Evolutionary conservation across 1,140 invertebrate genomes (phyloP), one percentile per base, ranked within the genome.

Genomic region (Whitmania pigra): DNA sequence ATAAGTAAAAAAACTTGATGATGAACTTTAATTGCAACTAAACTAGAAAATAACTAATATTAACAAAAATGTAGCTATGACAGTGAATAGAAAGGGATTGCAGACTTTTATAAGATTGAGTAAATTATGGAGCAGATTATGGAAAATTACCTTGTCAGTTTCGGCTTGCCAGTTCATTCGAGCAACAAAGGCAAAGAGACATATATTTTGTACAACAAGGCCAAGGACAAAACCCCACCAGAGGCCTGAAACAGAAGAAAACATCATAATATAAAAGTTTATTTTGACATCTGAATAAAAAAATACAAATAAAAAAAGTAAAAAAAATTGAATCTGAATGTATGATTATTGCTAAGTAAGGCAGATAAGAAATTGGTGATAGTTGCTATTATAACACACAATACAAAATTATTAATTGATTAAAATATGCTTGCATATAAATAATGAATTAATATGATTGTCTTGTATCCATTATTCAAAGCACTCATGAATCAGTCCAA

Each of bases 161-260:
- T 74, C 73, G 9, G 29, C 27, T 9, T 68, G 15, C 73, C 73
- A 74, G 25, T 74, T 57, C 27, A 74, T 40, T 15, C 63, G 63
- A n/a, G 67, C 57, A 22, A 74, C 49, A 53, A 74, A 74, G 5
- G 53, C 49, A 49, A 74, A 22, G n/a, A 74, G 73, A 40, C 57
- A 74, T 15, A 74, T 18, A 72, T 74, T 70, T 63, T 74, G 70
- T 4, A 72, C 29, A 25, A 13, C 36, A 31, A 74, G 60, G 0
- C 73, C 73, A 22, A 74, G 31, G 17, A 67, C 29, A 29, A 67
- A 72, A 6, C 73, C 73, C 73, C 73, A 74, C 73, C 73, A 74
- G 7, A 74, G 22, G 18, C 73, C 73, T 74, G 43, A n/a, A n/a
- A n/a, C n/a, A n/a, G n/a, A n/a, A 71, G 31, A 68, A 22, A 68